Conservation (phyloP, 2,797 vertebrate species). For the Anguilla pacifica region DNA sequence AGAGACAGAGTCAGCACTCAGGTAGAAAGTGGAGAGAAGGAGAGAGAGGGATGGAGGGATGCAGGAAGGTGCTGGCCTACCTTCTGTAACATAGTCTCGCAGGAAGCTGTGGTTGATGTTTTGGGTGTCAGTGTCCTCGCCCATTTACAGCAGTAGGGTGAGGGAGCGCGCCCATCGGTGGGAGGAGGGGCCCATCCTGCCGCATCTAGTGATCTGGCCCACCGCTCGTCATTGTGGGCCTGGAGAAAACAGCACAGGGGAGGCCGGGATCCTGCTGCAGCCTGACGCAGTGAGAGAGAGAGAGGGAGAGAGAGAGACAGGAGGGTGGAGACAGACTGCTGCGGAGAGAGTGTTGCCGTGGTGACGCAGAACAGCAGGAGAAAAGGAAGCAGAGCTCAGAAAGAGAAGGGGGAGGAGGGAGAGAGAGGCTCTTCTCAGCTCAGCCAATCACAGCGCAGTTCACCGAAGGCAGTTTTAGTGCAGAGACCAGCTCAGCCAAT, state of each 20-base stretch:
- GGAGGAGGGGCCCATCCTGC: constrained; percentile 94
- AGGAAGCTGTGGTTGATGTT: constrained; percentile 99
- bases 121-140: constrained; percentile 95
- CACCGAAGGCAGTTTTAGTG: constrained; percentile 77
- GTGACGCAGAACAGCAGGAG: constrained; percentile 3
- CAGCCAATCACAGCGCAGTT: constrained; percentile 64
- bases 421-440: constrained; percentile 71
- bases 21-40: background rate
- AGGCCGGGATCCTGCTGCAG: constrained; percentile 40
- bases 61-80: constrained; percentile 61
- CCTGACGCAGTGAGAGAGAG: constrained; percentile 44
- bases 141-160: constrained; percentile 93
- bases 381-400: background rate
- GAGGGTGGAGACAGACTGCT: background rate
- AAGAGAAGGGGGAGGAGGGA: background rate
- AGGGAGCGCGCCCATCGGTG: constrained; percentile 91
- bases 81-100: constrained; percentile 99
- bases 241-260: constrained; percentile 45
- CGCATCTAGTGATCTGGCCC: constrained; percentile 85
- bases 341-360: background rate
- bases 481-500: constrained; percentile 54
- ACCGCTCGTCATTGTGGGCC: constrained; percentile 83
- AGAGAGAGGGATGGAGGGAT: background rate
- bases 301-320: constrained; percentile 56
- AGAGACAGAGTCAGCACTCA: background rate